Evolutionary conservation across 1,140 invertebrate species (phyloP).

Genomic region (Adoxophyes honmai): DNA sequence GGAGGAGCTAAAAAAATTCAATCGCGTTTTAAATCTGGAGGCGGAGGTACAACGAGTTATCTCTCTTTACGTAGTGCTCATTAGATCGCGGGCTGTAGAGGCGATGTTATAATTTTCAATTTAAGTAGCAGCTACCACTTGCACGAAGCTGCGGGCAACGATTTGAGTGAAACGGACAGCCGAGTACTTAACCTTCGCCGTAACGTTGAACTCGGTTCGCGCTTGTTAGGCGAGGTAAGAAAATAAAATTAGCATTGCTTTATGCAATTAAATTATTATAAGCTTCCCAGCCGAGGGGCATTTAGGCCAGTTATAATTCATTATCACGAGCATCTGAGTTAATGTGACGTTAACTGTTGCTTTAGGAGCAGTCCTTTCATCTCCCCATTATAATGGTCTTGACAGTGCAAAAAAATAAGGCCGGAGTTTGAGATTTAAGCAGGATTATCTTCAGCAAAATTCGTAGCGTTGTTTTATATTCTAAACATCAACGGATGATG

Average conservation of each 20-base stretch:
- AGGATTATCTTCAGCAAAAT: too few species aligned
- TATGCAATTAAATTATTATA: conserved; percentile 15
- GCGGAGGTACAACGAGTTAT: too few species aligned
- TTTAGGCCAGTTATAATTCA: not conserved
- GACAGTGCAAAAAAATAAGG: too few species aligned
- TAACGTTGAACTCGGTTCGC: conserved; percentile 43
- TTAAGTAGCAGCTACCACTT: conserved; percentile 45
- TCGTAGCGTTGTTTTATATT: too few species aligned
- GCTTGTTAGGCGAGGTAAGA: conserved; percentile 25
- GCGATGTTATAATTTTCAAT: conserved; percentile 51
- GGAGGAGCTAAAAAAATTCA: too few species aligned
- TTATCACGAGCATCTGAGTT: not conserved
- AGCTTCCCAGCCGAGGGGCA: not conserved
- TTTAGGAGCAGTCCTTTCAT: too few species aligned
- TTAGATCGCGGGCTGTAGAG: conserved; percentile 39
- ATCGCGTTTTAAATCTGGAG: too few species aligned
- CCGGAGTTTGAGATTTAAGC: too few species aligned
- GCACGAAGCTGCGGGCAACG: conserved; percentile 46
- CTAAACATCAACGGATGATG: too few species aligned
- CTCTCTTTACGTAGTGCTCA: conserved; percentile 39
- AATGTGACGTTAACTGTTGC: too few species aligned
- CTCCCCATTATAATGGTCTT: too few species aligned
- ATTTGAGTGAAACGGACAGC: conserved; percentile 63
- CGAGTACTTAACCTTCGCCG: conserved; percentile 59
- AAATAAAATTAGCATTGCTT: conserved; percentile 23